A percentile compares a stretch with the other conserved stretches of the same genome.
Evolutionary conservation across 1,140 invertebrate genomes (phyloP).

Genomic region (Brachionus rubens): DNA sequence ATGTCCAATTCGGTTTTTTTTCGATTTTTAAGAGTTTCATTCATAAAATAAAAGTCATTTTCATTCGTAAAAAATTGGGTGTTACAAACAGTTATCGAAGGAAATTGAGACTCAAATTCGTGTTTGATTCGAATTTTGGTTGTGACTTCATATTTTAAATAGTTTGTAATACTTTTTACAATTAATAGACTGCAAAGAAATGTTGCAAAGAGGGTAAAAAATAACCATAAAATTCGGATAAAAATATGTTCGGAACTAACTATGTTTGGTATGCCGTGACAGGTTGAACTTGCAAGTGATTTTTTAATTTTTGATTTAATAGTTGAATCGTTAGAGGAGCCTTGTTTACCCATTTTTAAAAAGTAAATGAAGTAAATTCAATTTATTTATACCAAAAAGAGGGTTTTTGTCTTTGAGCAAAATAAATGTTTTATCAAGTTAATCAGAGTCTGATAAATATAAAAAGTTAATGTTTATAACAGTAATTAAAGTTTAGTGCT

Average conservation of each 20-base stretch:
- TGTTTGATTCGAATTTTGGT: neutral
- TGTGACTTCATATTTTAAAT: neutral
- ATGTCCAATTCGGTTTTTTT: neutral
- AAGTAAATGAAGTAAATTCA: too few relatives aligned
- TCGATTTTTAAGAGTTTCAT: neutral
- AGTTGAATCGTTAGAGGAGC: too few relatives aligned
- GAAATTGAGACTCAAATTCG: neutral
- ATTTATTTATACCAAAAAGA: too few relatives aligned
- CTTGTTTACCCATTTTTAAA: too few relatives aligned
- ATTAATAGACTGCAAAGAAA: neutral
- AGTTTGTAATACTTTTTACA: neutral
- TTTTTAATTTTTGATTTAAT: too few relatives aligned
- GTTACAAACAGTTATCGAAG: neutral
- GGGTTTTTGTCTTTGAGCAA: too few relatives aligned
- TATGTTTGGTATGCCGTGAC: neutral
- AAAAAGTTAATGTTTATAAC: too few relatives aligned
- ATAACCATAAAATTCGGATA: neutral
- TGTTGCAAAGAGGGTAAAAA: neutral
- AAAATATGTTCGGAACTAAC: neutral
- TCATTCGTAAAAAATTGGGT: conserved; percentile 1
- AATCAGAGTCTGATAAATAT: too few relatives aligned
- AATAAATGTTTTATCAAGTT: too few relatives aligned
- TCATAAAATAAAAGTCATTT: neutral
- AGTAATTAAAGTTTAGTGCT: too few relatives aligned
- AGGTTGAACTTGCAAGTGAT: neutral